phyloP scores from a whole-genome alignment of 2,113 vertebrate species.

The Oophaga pumilio region DNA sequence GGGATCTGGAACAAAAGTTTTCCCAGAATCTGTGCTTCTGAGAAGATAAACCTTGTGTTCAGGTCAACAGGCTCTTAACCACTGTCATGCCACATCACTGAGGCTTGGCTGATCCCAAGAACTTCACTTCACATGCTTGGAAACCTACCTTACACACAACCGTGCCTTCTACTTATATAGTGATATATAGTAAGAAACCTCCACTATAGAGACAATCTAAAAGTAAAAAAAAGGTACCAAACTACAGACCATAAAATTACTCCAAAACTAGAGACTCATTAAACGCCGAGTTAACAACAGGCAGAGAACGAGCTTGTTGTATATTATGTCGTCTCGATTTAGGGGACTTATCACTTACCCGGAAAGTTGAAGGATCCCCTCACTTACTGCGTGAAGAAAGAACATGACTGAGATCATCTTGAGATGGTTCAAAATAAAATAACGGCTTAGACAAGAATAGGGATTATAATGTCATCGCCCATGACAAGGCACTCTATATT shows the following conservation, averaged over 20 bases:
- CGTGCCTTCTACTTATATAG: not conserved
- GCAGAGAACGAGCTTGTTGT: not conserved
- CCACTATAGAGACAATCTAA: not conserved
- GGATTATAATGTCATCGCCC: not conserved
- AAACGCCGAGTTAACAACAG: not conserved
- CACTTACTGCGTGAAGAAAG: constrained; percentile 1
- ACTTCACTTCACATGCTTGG: not conserved
- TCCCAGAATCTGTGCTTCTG: not conserved
- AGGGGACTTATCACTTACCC: not conserved
- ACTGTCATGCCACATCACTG: not conserved
- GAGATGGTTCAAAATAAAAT: not conserved
- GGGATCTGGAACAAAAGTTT: not conserved
- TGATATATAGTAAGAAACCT: not conserved
- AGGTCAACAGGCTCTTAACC: constrained; percentile 19
- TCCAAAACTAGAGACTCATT: not conserved
- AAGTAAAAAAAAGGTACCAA: not conserved
- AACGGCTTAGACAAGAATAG: not conserved
- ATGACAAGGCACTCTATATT: constrained; percentile 1
- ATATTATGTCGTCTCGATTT: not conserved
- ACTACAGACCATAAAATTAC: not conserved
- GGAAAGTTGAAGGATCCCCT: not conserved
- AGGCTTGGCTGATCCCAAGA: not conserved
- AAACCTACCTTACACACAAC: not conserved
- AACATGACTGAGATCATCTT: not conserved
- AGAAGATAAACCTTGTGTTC: not conserved